phyloP scores from a whole-genome alignment of 2,113 vertebrate species.

The Esox niger region DNA sequence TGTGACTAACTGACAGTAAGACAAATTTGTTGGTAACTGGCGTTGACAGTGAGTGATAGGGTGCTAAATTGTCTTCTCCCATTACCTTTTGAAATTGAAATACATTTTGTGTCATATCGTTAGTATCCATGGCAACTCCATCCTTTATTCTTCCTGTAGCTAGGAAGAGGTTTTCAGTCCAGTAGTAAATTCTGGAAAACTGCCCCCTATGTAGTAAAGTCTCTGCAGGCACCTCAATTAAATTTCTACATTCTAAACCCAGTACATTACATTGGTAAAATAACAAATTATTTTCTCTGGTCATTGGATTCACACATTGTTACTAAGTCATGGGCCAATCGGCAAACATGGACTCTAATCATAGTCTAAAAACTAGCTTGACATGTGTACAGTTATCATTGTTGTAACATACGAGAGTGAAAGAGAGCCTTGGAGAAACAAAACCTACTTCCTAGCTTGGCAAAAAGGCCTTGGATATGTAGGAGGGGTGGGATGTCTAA shows the following conservation, averaged over 20 bases:
- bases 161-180: too few species aligned
- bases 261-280: conserved; percentile 19
- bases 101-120: conserved; percentile 68
- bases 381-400: conserved; percentile 47
- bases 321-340: conserved; percentile 11
- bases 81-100: conserved; percentile 75
- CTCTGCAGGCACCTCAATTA: neutral
- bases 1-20: conserved; percentile 68
- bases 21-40: conserved; percentile 73
- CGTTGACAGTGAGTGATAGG: conserved; percentile 78
- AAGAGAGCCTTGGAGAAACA: conserved; percentile 44
- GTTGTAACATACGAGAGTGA: conserved; percentile 30
- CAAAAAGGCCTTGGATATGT: conserved; percentile 61
- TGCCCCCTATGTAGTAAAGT: too few species aligned
- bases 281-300: conserved; percentile 1
- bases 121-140: conserved; percentile 72
- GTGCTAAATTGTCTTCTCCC: conserved; percentile 67
- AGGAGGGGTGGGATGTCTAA: conserved; percentile 70
- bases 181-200: too few species aligned
- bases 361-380: conserved; percentile 43
- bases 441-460: conserved; percentile 47
- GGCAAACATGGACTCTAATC: conserved; percentile 15
- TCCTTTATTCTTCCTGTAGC: conserved; percentile 11
- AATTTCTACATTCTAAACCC: neutral
- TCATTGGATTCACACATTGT: conserved; percentile 27